These are phyloP conservation scores for Agrenia bidenticulata DNA, from an alignment of 2,888 invertebrate genomes.

Conservation along the genomic window DNA sequence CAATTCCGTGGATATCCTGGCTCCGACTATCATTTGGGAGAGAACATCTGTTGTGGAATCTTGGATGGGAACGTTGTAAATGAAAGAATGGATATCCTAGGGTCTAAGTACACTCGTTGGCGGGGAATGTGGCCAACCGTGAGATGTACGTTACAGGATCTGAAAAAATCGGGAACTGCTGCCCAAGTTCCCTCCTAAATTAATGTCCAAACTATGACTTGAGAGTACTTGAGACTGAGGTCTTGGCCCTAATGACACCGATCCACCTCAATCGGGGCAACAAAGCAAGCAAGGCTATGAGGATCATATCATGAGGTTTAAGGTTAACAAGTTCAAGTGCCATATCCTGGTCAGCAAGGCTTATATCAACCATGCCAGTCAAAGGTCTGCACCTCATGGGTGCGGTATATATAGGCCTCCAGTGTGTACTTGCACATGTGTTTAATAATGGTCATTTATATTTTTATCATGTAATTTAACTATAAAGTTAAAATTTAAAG, in stretches of 20 bases:
- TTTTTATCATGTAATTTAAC: too few relatives aligned
- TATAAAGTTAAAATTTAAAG: too few relatives aligned
- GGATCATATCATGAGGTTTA: conserved; percentile 10
- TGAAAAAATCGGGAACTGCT: conserved; percentile 44
- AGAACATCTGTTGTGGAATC: conserved; percentile 44
- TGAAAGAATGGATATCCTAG: conserved; percentile 45
- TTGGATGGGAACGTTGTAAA: conserved; percentile 50
- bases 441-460: conserved; percentile 12
- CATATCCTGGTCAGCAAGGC: not conserved
- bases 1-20: conserved; percentile 51
- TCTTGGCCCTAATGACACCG: conserved; percentile 48
- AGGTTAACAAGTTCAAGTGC: conserved; percentile 5
- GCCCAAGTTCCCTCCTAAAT: conserved; percentile 45
- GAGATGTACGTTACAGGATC: conserved; percentile 46
- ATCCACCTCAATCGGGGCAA: conserved; percentile 41
- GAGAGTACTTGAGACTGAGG: conserved; percentile 43
- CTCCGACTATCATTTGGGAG: conserved; percentile 48
- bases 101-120: conserved; percentile 42
- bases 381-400: not conserved
- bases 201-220: conserved; percentile 38
- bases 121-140: conserved; percentile 49
- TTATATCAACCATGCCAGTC: conserved; percentile 6
- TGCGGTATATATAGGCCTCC: conserved; percentile 17
- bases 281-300: conserved; percentile 28
- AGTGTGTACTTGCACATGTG: conserved; percentile 34